These are phyloP conservation scores for Palloptera scutellata DNA, from an alignment of 2,888 invertebrate species.

Conservation along the genomic window DNA sequence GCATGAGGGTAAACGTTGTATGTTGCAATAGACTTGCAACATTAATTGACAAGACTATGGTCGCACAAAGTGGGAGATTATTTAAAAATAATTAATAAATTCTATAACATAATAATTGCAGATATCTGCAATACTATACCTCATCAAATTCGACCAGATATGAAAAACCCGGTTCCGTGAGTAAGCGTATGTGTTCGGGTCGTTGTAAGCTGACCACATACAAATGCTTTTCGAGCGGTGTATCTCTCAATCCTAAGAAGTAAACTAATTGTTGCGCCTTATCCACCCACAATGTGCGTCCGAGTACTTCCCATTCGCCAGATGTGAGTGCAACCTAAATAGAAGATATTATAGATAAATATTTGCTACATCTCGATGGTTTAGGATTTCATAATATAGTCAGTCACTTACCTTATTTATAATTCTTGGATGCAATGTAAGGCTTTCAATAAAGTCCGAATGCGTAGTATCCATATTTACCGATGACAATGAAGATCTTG, in stretches of 20 bases:
- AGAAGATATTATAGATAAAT: slow-evolving; percentile 50
- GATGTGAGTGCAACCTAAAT: slow-evolving; percentile 75
- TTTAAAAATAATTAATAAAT: background rate
- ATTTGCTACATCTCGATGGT: slow-evolving; percentile 34
- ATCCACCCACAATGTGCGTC: slow-evolving; percentile 89
- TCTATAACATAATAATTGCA: background rate
- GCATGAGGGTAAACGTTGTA: slow-evolving; percentile 81
- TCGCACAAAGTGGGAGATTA: background rate
- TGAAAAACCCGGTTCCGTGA: slow-evolving; percentile 86
- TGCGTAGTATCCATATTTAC: slow-evolving; percentile 45
- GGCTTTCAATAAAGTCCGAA: slow-evolving; percentile 52
- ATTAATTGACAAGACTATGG: slow-evolving; percentile 79
- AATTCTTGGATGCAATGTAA: slow-evolving; percentile 69
- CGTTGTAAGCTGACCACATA: slow-evolving; percentile 81
- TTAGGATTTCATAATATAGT: background rate
- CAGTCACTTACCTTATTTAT: slow-evolving; percentile 67
- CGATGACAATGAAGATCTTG: slow-evolving; percentile 34
- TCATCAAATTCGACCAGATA: slow-evolving; percentile 84
- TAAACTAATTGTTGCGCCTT: slow-evolving; percentile 80
- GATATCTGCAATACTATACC: slow-evolving; percentile 61
- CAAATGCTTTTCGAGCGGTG: slow-evolving; percentile 90
- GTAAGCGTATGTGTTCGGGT: slow-evolving; percentile 76
- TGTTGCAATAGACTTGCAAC: slow-evolving; percentile 85
- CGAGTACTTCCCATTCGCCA: slow-evolving; percentile 94
- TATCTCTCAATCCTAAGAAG: slow-evolving; percentile 89